Evolutionary conservation across 1,140 invertebrate genomes (phyloP), one percentile per base, ranked within the genome.

Genomic region (Heliconius nattereri): DNA sequence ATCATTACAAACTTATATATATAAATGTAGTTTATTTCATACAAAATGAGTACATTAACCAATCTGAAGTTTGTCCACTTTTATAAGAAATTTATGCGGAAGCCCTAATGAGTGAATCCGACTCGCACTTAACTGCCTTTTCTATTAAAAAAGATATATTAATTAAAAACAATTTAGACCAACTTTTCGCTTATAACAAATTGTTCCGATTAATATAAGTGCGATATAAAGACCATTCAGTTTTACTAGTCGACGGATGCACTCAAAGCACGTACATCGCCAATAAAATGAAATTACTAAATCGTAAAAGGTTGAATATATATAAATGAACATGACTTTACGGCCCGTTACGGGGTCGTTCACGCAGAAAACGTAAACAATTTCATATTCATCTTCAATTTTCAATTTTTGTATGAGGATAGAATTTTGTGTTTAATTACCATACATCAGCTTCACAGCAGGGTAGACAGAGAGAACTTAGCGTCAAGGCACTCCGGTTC

Each of bases 301-400:
- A 89, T 91, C 88, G 85, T 91, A 93, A 93, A 92, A 91, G 84
- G 89, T 87, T 91, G 87, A 90, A 90, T 92, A 90, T 93, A 91
- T 92, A 91, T 89, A 91, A 89, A 88, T 89, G 87, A 89, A 87
- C 84, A 90, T 89, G 86, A 87, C 71, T 57, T 78, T 52, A 60
- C 52, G 45, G 52, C n/a, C 13, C 60, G 54, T 60, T 60, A 60
- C 54, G 11, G 23, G 9, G 60, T 52, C 60, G 40, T 70, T 71
- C 57, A 75, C 35, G 66, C 79, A 71, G 7, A 52, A 71, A 75
- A 73, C 78, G 78, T 84, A 85, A 85, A 80, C 82, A 84, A 89
- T 91, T 90, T 90, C 11, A 66, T 66, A 66, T 66, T 66, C 26
- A 66, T 66, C 26, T 66, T n/a, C 13, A 29, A 3, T 11, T 57